Evolutionary conservation across 2,113 vertebrate species (phyloP).

Genomic region (Gymnogyps californianus): DNA sequence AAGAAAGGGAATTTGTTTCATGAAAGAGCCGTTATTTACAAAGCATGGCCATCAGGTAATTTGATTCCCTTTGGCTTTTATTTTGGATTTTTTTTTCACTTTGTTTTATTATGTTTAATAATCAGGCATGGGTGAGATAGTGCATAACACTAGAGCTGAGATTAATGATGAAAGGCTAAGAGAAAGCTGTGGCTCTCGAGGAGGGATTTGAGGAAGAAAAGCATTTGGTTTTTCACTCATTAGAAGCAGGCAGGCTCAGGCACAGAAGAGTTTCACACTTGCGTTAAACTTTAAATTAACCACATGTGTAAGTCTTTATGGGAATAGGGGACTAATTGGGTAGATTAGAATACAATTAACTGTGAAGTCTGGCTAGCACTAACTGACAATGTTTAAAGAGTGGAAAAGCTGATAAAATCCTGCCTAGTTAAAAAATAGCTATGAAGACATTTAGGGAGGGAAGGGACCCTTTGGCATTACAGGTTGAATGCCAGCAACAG

Average conservation of each 20-base stretch:
- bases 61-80: constrained; percentile 29
- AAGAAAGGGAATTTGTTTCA: constrained; percentile 8
- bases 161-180: constrained; percentile 62
- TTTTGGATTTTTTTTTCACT: constrained; percentile 56
- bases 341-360: constrained; percentile 65
- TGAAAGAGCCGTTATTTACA: constrained; percentile 25
- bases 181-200: constrained; percentile 44
- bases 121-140: constrained; percentile 44
- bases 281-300: constrained; percentile 58
- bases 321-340: constrained; percentile 61
- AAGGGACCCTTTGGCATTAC: neutral
- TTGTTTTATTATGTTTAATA: constrained; percentile 57
- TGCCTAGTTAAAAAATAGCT: neutral
- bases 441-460: neutral
- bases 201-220: constrained; percentile 57
- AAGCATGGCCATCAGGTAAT: constrained; percentile 1
- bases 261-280: constrained; percentile 49
- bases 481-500: neutral
- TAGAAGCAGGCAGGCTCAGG: constrained; percentile 18
- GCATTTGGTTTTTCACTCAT: constrained; percentile 54
- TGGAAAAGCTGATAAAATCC: constrained; percentile 38
- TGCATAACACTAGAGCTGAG: constrained; percentile 24
- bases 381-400: constrained; percentile 30
- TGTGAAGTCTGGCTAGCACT: constrained; percentile 26
- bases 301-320: constrained; percentile 58